Evolutionary conservation across 2,797 vertebrate genomes (phyloP), one percentile per base, ranked within the genome.

Genomic region (Xerus rutilus): DNA sequence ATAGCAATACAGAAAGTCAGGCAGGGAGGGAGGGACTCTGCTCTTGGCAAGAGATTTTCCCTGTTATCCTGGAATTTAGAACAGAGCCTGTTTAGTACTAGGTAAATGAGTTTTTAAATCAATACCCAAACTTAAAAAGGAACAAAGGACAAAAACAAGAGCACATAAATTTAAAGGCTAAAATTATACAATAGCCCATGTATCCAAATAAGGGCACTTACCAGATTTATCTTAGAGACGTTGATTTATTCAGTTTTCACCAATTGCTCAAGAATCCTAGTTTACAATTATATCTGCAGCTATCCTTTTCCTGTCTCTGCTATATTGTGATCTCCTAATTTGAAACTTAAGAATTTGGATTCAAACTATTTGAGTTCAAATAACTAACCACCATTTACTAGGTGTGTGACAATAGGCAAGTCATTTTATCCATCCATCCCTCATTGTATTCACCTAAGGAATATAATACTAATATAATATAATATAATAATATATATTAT

Each of bases 91-190:
- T 39, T 74, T 43, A 86, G 32, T 32, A n/a, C 67, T 49, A 69
- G 35, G 14, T 62, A 23, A 73, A 62, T 12, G 47, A 47, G 4
- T 11, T 82, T 83, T 86, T 64, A 89, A 89, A 83, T 59, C 28
- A 86, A 69, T 78, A 5, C 11, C 74, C 7, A 62, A 77, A 86
- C 77, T 82, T 88, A 57, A 69, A 72, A 93, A 59, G 9, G 88
- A 73, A 84, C 21, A 54, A 91, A 81, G 39, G 18, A 67, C n/a
- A 47, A 86, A 93, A 47, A 89, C 14, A 73, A 94, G 21, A 82
- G 18, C n/a, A n/a, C 23, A 65, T 74, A 84, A 64, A 84, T 84
- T 59, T 54, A 39, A 87, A 96, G n/a, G 43, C 28, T 69, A 86
- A 93, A 92, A 64, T 43, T 87, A 13, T 5, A 62, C 25, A 73